phyloP scores from a whole-genome alignment of 2,113 vertebrate species.

The Brachionichthys hirsutus region DNA sequence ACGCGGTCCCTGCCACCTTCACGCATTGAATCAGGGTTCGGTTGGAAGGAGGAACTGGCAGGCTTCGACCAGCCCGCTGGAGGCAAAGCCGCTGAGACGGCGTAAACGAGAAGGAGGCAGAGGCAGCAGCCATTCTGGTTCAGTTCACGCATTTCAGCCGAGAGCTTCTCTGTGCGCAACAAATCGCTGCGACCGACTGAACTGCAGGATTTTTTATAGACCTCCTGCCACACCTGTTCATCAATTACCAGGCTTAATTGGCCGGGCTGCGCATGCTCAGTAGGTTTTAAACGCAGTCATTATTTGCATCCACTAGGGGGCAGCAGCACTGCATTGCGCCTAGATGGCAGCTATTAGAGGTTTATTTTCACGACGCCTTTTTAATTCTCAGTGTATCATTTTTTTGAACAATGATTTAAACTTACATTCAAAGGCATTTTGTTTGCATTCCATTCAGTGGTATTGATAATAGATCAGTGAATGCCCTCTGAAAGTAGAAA shows the following conservation, averaged over 20 bases:
- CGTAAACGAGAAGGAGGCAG: conserved; percentile 27
- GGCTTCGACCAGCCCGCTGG: conserved; percentile 3
- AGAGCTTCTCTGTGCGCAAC: conserved; percentile 20
- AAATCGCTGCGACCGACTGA: not conserved
- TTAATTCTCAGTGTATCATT: too few relatives aligned
- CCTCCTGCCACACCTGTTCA: conserved; percentile 44
- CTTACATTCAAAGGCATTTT: too few relatives aligned
- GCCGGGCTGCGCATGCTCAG: not conserved
- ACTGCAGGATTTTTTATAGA: conserved; percentile 2
- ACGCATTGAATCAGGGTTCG: too few relatives aligned
- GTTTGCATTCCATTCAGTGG: too few relatives aligned
- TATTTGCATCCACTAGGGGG: conserved; percentile 45
- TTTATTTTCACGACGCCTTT: not conserved
- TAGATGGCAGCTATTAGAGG: not conserved
- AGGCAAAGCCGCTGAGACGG: conserved; percentile 14
- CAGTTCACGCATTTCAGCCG: conserved; percentile 44
- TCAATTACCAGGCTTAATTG: conserved; percentile 42
- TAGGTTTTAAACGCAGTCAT: not conserved
- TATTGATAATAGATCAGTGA: too few relatives aligned
- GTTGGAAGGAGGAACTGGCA: too few relatives aligned
- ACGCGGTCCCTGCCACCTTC: too few relatives aligned
- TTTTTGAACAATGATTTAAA: too few relatives aligned
- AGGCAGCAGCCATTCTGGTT: conserved; percentile 18
- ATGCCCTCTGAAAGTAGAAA: too few relatives aligned
- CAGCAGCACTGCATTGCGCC: conserved; percentile 4